A percentile compares a stretch with the other conserved stretches of the same genome.
Evolutionary conservation across 2,797 vertebrate genomes (phyloP).

Genomic region (Aulostomus chinensis): DNA sequence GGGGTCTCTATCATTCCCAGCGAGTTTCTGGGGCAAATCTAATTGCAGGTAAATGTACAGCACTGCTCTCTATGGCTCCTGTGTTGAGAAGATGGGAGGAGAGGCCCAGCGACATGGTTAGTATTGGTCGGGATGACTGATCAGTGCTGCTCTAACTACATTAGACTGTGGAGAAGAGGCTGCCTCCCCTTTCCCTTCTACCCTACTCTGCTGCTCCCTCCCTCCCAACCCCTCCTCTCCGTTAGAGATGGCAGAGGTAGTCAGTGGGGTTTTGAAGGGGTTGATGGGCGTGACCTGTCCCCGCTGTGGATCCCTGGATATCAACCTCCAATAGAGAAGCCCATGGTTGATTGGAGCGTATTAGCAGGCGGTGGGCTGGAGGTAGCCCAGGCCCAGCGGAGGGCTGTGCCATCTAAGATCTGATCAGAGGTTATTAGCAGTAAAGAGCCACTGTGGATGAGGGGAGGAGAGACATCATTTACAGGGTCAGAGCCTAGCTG

Average conservation of each 20-base stretch:
- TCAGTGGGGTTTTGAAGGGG: conserved; percentile 10
- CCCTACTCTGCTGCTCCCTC: conserved; percentile 15
- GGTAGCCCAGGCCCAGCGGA: conserved; percentile 63
- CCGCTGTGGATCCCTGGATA: conserved; percentile 21
- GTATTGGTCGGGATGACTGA: conserved; percentile 81
- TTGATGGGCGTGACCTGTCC: conserved; percentile 43
- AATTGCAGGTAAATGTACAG: conserved; percentile 81
- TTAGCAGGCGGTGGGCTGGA: conserved; percentile 51
- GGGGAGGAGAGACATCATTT: conserved; percentile 82
- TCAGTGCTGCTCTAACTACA: conserved; percentile 71
- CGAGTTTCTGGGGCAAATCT: conserved; percentile 73
- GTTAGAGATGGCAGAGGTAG: conserved; percentile 32
- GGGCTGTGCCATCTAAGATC: conserved; percentile 75
- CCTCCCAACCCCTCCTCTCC: conserved; percentile 20
- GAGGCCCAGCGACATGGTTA: conserved; percentile 78
- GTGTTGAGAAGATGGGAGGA: conserved; percentile 72
- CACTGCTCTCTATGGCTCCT: conserved; percentile 67
- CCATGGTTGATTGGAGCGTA: conserved; percentile 51
- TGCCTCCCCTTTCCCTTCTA: conserved; percentile 41
- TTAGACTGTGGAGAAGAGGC: conserved; percentile 76
- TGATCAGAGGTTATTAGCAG: conserved; percentile 85
- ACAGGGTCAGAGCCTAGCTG: conserved; percentile 81
- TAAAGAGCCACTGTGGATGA: conserved; percentile 82
- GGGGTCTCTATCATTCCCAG: conserved; percentile 74
- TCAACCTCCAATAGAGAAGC: conserved; percentile 52